Evolutionary conservation across 2,113 vertebrate species (phyloP).

Genomic region (Gasterosteus aculeatus): DNA sequence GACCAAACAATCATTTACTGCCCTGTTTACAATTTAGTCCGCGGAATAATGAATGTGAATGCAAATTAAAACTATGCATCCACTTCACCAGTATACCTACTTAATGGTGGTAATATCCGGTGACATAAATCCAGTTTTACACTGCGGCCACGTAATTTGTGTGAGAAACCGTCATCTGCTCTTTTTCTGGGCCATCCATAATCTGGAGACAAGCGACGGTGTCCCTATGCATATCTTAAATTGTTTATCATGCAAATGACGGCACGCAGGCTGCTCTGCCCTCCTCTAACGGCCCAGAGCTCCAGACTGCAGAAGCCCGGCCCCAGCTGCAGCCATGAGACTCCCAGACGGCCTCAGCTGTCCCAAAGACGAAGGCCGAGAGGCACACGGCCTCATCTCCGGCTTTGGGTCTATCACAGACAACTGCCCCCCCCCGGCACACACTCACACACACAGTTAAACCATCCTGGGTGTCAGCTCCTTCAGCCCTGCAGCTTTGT

Average conservation of each 20-base stretch:
- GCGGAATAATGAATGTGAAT: slow-evolving; percentile 22
- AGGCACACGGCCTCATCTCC: slow-evolving; percentile 37
- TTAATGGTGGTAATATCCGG: slow-evolving; percentile 26
- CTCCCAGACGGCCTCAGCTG: slow-evolving; percentile 77
- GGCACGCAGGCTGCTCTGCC: slow-evolving; percentile 70
- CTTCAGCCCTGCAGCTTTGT: slow-evolving; percentile 31
- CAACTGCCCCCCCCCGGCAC: slow-evolving; percentile 2
- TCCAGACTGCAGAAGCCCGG: slow-evolving; percentile 72
- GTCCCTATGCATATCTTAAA: slow-evolving; percentile 83
- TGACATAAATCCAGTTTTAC: slow-evolving; percentile 37
- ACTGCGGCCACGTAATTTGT: slow-evolving; percentile 38
- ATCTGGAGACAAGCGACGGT: slow-evolving; percentile 77
- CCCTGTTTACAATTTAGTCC: slow-evolving; percentile 14
- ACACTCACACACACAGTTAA: slow-evolving; percentile 19
- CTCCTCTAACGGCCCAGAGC: slow-evolving; percentile 70
- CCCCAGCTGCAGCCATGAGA: slow-evolving; percentile 76
- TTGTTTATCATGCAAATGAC: slow-evolving; percentile 86
- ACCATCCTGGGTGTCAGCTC: slow-evolving; percentile 33
- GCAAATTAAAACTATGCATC: slow-evolving; percentile 32
- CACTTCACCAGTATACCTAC: slow-evolving; percentile 13
- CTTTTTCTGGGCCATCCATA: slow-evolving; percentile 77
- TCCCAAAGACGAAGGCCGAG: slow-evolving; percentile 56
- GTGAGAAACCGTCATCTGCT: slow-evolving; percentile 78
- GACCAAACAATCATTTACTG: slow-evolving; percentile 30
- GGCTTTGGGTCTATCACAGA: slow-evolving; percentile 27